A percentile compares a stretch with the other conserved stretches of the same genome.
phyloP scores from a whole-genome alignment of 2,888 invertebrate genomes.

The Trichogramma dendrolimi region DNA sequence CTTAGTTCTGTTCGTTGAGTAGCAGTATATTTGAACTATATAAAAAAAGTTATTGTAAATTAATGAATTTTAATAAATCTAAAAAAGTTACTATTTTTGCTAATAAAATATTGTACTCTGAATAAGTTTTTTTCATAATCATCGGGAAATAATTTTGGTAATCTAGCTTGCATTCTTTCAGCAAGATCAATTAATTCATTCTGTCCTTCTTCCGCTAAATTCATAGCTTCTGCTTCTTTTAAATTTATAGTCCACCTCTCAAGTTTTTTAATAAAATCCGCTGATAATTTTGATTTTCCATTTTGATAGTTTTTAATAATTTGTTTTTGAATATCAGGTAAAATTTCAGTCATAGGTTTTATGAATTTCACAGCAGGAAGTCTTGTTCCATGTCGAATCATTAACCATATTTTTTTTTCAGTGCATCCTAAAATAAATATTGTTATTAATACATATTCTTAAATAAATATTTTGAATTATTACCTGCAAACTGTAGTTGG shows the following conservation, averaged over 20 bases:
- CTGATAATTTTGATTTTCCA: conserved; percentile 52
- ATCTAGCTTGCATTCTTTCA: conserved; percentile 69
- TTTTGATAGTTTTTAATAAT: conserved; percentile 56
- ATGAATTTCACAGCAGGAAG: conserved; percentile 63
- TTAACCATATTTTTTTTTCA: conserved; percentile 68
- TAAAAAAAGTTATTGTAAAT: conserved; percentile 39
- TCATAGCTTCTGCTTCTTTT: conserved; percentile 57
- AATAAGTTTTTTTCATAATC: conserved; percentile 61
- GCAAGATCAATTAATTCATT: conserved; percentile 71
- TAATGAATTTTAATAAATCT: conserved; percentile 13
- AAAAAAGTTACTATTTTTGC: neutral
- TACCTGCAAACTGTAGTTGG: conserved; percentile 58
- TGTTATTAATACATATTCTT: conserved; percentile 40
- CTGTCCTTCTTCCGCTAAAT: conserved; percentile 69
- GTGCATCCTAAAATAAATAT: conserved; percentile 57
- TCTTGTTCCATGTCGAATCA: conserved; percentile 75
- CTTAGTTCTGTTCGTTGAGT: conserved; percentile 74
- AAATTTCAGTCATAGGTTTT: conserved; percentile 53
- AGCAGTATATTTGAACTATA: conserved; percentile 70
- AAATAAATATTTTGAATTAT: conserved; percentile 2
- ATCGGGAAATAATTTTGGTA: conserved; percentile 62
- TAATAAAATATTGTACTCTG: conserved; percentile 49
- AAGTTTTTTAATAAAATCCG: conserved; percentile 53
- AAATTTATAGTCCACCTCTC: conserved; percentile 60
- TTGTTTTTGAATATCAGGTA: conserved; percentile 57